Base-by-base conservation (phyloP, 1,140 invertebrate genomes). In the Scylla paramamosain region DNA sequence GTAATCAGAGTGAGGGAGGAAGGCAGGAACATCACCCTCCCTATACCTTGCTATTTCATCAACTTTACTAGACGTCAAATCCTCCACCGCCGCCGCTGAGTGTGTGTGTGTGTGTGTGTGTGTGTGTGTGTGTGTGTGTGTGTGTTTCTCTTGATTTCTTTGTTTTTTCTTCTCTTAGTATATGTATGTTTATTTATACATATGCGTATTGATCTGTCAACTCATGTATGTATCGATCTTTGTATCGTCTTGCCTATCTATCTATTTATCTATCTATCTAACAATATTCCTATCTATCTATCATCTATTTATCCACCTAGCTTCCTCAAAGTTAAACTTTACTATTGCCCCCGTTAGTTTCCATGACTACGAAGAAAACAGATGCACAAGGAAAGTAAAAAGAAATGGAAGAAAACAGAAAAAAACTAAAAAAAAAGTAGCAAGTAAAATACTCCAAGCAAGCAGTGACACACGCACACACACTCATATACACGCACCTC, bases 1-100 rank as follows among this genome's bases (percentile, higher is more conserved):
- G 67, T 77, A 77, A 77, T 77, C 67, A 77, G 67, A 77, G 67
- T 25, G n/a, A 77, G 67, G 67, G 67, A n/a, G 67, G 67, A 77
- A 77, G 20, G 52, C 1, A 59, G 67, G 67, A 20, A 77, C 67
- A 77, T 77, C 67, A 77, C 67, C 16, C 67, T 77, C 67, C 16
- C 67, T 77, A 77, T 8, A n/a, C 25, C 67, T 77, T 77, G 67
- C 67, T 77, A 77, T 77, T 77, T 77, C 67, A 77, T 77, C 67
- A 77, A 77, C 67, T 77, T 25, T 77, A 77, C 67, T 77, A n/a
- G 67, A 77, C 20, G 67, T n/a, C 67, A 77, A 77, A 77, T 77
- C 67, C 10, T 39, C 39, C 6, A 39, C 39, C 39, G 6, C 39
- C 1, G 39, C 1, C 39, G 39, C 39, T 12, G 10, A 59, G 2